These are phyloP conservation scores for Palythoa heliodiscus DNA, from an alignment of 92 coral and sea anemone species.

Conservation along the genomic window DNA sequence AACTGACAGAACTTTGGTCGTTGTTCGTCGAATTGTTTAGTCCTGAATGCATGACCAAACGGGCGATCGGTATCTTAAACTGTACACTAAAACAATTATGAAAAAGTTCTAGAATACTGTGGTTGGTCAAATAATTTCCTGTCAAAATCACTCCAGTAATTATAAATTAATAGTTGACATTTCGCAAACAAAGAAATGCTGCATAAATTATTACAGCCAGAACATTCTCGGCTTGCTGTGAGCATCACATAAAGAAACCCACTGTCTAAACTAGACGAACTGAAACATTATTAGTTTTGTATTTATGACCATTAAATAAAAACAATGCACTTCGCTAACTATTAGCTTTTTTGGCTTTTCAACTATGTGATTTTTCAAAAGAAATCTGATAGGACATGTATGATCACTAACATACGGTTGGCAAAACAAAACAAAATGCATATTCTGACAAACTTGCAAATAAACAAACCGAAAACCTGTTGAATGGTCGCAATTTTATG, in stretches of 20 bases:
- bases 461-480: not conserved
- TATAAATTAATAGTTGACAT: conserved; percentile 32
- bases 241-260: not conserved
- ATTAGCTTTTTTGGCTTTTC: not conserved
- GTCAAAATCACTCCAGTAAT: conserved; percentile 26
- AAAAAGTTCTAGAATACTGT: conserved; percentile 29
- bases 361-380: not conserved
- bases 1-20: too few species aligned
- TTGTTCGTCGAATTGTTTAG: not conserved
- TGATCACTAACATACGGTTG: not conserved
- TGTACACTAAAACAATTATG: conserved; percentile 6
- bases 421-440: not conserved
- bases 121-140: conserved; percentile 33
- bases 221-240: conserved; percentile 17
- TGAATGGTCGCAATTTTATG: not conserved
- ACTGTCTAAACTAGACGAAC: not conserved
- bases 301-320: not conserved
- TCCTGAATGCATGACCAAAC: not conserved
- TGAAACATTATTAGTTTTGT: not conserved
- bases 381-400: conserved; percentile 20
- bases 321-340: not conserved
- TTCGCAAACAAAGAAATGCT: conserved; percentile 14
- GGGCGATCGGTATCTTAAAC: not conserved
- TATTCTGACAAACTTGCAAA: conserved; percentile 7
- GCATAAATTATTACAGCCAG: conserved; percentile 17